These are phyloP conservation scores for Chaetops frenatus DNA, from an alignment of 2,113 vertebrate species.

Conservation along the genomic window DNA sequence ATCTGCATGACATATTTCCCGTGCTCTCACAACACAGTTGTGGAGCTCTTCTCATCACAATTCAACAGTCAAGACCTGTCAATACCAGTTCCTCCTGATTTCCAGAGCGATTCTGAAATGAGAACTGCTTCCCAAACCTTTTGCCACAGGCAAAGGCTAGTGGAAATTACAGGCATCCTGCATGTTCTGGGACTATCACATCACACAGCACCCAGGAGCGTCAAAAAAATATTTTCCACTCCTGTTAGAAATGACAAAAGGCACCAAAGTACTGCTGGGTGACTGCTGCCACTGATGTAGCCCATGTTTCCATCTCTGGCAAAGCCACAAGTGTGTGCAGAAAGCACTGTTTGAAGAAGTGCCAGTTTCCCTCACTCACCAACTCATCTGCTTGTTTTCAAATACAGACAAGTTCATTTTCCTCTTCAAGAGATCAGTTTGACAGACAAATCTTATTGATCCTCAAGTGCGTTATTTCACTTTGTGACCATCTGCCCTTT, in stretches of 20 bases:
- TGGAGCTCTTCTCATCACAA: background rate
- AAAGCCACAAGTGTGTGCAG: background rate
- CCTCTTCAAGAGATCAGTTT: background rate
- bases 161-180: background rate
- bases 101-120: background rate
- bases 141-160: background rate
- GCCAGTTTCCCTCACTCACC: background rate
- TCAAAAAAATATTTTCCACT: background rate
- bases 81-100: background rate
- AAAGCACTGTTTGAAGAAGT: background rate
- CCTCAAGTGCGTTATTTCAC: background rate
- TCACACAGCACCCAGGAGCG: background rate
- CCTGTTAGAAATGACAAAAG: background rate
- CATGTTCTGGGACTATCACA: background rate
- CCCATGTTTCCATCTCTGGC: background rate
- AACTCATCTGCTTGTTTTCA: background rate
- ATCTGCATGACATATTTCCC: background rate
- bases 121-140: background rate
- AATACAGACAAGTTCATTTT: background rate
- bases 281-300: background rate
- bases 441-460: slow-evolving; percentile 15
- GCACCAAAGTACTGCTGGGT: background rate
- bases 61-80: background rate
- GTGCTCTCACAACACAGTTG: background rate
- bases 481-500: background rate